phyloP scores from a whole-genome alignment of 2,888 invertebrate species.

The Oligia fasciuncula region DNA sequence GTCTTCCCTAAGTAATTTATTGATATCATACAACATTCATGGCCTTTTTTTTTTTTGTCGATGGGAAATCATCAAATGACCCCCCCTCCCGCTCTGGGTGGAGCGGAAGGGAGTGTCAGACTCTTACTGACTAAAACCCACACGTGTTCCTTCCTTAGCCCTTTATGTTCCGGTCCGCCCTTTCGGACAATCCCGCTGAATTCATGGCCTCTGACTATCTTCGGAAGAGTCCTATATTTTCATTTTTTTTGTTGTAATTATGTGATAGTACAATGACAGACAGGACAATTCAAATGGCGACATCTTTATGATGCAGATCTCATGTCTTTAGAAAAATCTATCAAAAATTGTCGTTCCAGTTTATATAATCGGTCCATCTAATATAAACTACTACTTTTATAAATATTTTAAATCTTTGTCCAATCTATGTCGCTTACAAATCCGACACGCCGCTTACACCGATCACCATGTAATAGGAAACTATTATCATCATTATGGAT shows the following conservation, averaged over 20 bases:
- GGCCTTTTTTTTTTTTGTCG: background rate
- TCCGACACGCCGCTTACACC: constrained; percentile 34
- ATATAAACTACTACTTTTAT: constrained; percentile 10
- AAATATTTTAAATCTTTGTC: constrained; percentile 21
- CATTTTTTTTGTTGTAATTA: no score
- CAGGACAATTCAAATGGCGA: no score
- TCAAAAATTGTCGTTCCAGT: background rate
- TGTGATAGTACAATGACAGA: no score
- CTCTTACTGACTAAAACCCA: no score
- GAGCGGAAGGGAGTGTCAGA: no score
- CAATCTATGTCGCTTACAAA: constrained; percentile 43
- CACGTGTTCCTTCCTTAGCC: no score
- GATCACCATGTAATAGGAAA: constrained; percentile 47
- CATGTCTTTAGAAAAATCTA: background rate
- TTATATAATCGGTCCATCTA: background rate
- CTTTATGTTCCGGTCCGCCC: no score
- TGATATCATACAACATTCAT: background rate
- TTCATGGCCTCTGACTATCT: background rate
- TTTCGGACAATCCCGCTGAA: no score
- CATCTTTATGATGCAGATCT: background rate
- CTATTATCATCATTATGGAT: constrained; percentile 33
- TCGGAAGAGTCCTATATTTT: background rate
- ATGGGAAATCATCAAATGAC: no score
- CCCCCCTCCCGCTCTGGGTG: no score
- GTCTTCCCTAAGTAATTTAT: background rate